A percentile compares a stretch with the other conserved stretches of the same genome.
phyloP scores from a whole-genome alignment of 2,113 vertebrate genomes.

The Poecilia latipinna region DNA sequence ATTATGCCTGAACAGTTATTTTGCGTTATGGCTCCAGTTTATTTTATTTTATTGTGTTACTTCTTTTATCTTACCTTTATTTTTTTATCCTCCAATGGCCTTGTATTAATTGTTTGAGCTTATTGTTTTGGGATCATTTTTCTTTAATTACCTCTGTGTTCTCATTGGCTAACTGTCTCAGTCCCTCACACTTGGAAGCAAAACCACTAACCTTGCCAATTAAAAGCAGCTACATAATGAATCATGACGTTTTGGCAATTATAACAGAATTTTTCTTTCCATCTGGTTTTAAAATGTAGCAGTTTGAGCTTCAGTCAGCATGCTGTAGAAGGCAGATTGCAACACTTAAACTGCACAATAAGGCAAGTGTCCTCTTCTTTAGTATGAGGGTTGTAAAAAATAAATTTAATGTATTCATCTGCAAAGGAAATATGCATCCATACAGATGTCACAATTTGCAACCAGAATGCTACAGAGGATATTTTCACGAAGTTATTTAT shows the following conservation, averaged over 20 bases:
- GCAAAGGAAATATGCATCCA: not conserved
- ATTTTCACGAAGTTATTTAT: not conserved
- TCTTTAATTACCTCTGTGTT: too few species aligned
- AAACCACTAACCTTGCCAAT: not conserved
- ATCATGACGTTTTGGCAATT: too few species aligned
- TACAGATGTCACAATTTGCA: not conserved
- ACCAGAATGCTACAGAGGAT: not conserved
- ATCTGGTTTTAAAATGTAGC: not conserved
- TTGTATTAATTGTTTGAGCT: too few species aligned
- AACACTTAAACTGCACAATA: not conserved
- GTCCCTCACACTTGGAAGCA: not conserved
- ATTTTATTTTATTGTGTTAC: too few species aligned
- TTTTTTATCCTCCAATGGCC: too few species aligned
- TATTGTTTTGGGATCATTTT: too few species aligned
- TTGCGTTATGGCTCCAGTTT: too few species aligned
- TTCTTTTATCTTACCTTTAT: too few species aligned
- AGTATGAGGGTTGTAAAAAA: not conserved
- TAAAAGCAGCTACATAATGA: not conserved
- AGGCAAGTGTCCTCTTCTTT: not conserved
- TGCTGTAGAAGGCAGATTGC: not conserved
- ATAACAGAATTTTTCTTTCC: too few species aligned
- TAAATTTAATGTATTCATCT: not conserved
- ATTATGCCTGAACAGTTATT: too few species aligned
- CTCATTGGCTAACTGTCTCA: too few species aligned
- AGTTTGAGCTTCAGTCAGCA: not conserved